phyloP scores from a whole-genome alignment of 2,113 vertebrate genomes.

The Arenaria interpres region DNA sequence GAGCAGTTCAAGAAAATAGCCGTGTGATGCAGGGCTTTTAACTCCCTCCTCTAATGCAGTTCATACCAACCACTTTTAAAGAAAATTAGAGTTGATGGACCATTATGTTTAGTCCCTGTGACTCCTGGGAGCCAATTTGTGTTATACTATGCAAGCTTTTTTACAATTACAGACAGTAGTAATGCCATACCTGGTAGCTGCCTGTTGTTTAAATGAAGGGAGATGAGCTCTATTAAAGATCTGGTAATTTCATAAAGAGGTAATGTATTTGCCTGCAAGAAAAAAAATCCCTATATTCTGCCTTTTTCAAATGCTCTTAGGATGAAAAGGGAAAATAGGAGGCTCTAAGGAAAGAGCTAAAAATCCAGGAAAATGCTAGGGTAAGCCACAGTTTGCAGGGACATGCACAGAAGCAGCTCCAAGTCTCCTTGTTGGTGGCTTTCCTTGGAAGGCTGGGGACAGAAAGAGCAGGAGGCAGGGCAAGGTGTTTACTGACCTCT shows the following conservation, averaged over 20 bases:
- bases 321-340: background rate
- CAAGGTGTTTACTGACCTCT: fast-evolving
- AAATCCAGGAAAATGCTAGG: background rate
- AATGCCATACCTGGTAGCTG: background rate
- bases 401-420: background rate
- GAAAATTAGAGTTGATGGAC: conserved; percentile 37
- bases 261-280: background rate
- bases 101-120: background rate
- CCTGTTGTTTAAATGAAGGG: background rate
- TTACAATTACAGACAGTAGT: background rate
- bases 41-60: background rate
- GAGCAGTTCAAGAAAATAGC: background rate
- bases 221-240: background rate
- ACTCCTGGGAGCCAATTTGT: conserved; percentile 13
- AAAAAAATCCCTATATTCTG: background rate
- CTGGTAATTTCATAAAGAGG: background rate
- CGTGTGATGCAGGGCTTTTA: background rate
- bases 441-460: background rate
- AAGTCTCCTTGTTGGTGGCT: background rate
- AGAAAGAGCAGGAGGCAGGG: background rate
- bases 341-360: background rate
- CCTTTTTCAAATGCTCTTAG: background rate
- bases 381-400: background rate
- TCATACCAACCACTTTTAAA: background rate
- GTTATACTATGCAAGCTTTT: background rate